Base-by-base conservation (phyloP, 1,140 invertebrate species). In the Papilio polyxenes region DNA sequence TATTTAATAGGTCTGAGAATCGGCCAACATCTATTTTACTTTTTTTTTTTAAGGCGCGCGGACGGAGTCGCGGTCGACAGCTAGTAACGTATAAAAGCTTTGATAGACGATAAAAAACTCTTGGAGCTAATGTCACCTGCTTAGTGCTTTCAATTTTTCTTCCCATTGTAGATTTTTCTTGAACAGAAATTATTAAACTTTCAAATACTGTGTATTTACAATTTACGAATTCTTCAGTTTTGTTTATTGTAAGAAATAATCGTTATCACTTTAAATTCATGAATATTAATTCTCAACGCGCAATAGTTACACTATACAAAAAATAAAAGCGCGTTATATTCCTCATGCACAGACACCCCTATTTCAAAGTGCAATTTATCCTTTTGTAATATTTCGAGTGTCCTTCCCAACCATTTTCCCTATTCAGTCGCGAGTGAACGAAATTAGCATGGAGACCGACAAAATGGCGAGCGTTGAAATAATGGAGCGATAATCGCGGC, bases 341-440 rank as follows among this genome's bases (percentile, higher is more conserved):
- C 65, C 78, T n/a, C 78, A 3, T 59, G 59, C 78, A 80, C 78
- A 69, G 78, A 65, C 78, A 44, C 59, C 78, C 78, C 78, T 65
- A 65, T 65, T 80, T 10, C 17, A 17, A 17, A 48, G 59, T 48
- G 78, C 78, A 80, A 80, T 80, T 80, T 80, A 80, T 80, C 78
- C 78, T 80, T 80, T 80, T 80, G 78, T 69, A 80, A 65, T 59
- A 65, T 80, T 80, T 80, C 78, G 59, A 80, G 78, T 80, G 78
- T 80, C 78, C 78, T 80, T 65, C 59, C 56, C 77, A n/a, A 62
- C 78, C 56, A 65, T 80, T 65, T 80, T 80, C 78, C 62, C 78
- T 59, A 80, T 80, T 80, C 78, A 59, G 59, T 80, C 62, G 78
- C 44, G 78, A 80, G 78, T 69, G 78, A 80, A 59, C 78, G 59